These are phyloP conservation scores for Harlomillsia oculata DNA, from an alignment of 1,140 invertebrate species.

Conservation along the genomic window DNA sequence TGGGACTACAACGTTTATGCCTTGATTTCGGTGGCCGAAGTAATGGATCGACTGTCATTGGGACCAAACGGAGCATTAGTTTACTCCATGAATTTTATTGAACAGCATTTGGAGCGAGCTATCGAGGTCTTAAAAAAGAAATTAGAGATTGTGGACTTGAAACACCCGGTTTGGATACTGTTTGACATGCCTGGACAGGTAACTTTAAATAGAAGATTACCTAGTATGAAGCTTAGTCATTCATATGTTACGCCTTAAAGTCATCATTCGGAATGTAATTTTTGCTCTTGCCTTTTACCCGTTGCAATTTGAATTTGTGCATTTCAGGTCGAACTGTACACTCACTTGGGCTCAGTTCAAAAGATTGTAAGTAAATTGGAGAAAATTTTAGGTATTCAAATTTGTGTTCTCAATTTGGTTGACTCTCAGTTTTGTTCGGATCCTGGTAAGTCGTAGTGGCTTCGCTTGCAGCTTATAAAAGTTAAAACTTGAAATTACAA, in stretches of 20 bases:
- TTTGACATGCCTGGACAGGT: constrained; percentile 67
- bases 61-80: constrained; percentile 94
- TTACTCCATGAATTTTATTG: constrained; percentile 92
- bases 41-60: constrained; percentile 72
- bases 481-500: too few species aligned
- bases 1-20: constrained; percentile 72
- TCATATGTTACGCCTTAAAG: background rate
- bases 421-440: constrained; percentile 97
- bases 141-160: background rate
- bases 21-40: constrained; percentile 79
- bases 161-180: constrained; percentile 12
- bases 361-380: constrained; percentile 63
- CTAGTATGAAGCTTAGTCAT: too few species aligned
- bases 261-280: background rate
- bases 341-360: constrained; percentile 78
- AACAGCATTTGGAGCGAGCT: constrained; percentile 74
- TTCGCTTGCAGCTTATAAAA: too few species aligned
- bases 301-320: constrained; percentile 10
- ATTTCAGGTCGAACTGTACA: constrained; percentile 88
- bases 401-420: constrained; percentile 85
- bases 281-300: too few species aligned
- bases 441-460: constrained; percentile 74
- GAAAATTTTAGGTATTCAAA: constrained; percentile 56
- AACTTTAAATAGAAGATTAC: too few species aligned
- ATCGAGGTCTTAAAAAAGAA: constrained; percentile 26